Conservation (phyloP, 2,888 invertebrate genomes). For the Thymelicus sylvestris region DNA sequence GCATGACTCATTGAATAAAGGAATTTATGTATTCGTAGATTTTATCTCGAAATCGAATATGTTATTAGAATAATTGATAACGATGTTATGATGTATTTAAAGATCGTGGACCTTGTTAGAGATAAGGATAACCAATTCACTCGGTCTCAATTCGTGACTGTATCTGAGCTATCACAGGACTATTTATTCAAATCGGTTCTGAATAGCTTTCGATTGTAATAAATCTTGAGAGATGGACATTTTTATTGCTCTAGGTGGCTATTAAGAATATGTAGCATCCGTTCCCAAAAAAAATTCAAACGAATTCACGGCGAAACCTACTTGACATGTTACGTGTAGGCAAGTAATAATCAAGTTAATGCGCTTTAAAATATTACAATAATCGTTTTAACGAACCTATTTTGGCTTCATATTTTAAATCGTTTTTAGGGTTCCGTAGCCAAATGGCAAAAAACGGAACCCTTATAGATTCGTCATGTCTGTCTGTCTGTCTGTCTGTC, state of each 20-base stretch:
- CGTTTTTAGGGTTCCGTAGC: no score
- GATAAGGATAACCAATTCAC: slow-evolving; percentile 43
- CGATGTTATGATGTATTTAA: slow-evolving; percentile 32
- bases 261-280: slow-evolving; percentile 38
- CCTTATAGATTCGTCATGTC: no score
- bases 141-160: slow-evolving; percentile 53
- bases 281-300: slow-evolving; percentile 36
- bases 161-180: slow-evolving; percentile 61
- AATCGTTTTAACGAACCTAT: not conserved
- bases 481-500: no score
- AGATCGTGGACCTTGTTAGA: slow-evolving; percentile 46
- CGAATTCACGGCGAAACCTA: not conserved
- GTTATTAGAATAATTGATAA: slow-evolving; percentile 63
- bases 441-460: no score
- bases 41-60: slow-evolving; percentile 61
- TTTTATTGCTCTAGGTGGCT: slow-evolving; percentile 63
- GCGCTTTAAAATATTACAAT: not conserved
- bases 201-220: slow-evolving; percentile 70
- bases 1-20: slow-evolving; percentile 37
- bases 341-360: not conserved
- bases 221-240: slow-evolving; percentile 67
- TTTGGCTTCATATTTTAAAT: no score
- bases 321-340: not conserved
- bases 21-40: slow-evolving; percentile 52
- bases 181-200: slow-evolving; percentile 70